These are phyloP conservation scores for Callaeas wilsoni DNA, from an alignment of 2,113 vertebrate genomes.

Conservation along the genomic window DNA sequence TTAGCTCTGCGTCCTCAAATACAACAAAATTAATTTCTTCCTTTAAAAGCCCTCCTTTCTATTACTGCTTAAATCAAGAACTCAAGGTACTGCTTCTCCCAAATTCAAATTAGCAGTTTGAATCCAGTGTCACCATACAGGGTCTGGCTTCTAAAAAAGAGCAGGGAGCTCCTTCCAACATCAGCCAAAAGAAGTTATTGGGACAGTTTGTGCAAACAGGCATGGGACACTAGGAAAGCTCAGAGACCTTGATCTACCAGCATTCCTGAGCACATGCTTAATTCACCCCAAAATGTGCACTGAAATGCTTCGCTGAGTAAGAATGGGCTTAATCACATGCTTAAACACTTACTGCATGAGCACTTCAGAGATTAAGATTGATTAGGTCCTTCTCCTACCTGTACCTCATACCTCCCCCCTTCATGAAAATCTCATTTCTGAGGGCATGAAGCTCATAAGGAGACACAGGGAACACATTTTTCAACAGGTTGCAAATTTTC, in stretches of 20 bases:
- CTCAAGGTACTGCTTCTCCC: background rate
- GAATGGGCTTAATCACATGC: constrained; percentile 18
- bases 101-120: background rate
- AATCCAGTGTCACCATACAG: background rate
- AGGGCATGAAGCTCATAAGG: background rate
- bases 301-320: background rate
- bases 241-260: background rate
- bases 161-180: background rate
- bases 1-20: background rate
- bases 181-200: background rate
- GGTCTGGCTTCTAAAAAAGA: background rate
- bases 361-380: constrained; percentile 33
- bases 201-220: background rate
- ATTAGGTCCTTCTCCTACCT: constrained; percentile 9
- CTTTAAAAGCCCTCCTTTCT: background rate
- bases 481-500: background rate
- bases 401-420: background rate
- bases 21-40: background rate
- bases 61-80: background rate
- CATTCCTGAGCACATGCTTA: background rate
- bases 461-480: background rate
- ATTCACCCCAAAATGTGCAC: background rate
- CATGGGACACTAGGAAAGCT: background rate
- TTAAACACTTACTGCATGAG: constrained; percentile 22
- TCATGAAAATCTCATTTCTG: background rate